Evolutionary conservation across 1,140 invertebrate genomes (phyloP).

Genomic region (Drosophila kepulauana): DNA sequence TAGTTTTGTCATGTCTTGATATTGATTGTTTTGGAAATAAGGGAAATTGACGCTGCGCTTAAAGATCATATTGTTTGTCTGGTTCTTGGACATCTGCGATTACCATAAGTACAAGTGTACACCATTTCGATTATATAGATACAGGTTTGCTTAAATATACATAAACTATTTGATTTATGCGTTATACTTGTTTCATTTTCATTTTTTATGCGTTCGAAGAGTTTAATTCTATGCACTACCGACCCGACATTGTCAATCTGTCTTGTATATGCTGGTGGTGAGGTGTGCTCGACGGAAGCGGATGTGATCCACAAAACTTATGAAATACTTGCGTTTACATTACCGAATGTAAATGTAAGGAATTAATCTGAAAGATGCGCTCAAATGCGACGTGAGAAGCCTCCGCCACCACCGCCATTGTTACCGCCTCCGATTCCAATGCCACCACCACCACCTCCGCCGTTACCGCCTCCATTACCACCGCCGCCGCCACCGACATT

Average conservation of each 20-base stretch:
- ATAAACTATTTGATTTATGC: constrained; percentile 29
- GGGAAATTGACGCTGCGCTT: constrained; percentile 15
- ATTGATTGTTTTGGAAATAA: constrained; percentile 15
- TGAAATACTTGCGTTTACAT: constrained; percentile 74
- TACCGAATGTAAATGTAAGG: constrained; percentile 61
- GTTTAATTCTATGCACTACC: constrained; percentile 28
- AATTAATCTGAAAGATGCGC: constrained; percentile 42
- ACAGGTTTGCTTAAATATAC: constrained; percentile 38
- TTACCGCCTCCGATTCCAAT: constrained; percentile 21
- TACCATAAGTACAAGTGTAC: constrained; percentile 24
- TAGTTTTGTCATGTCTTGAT: constrained; percentile 25
- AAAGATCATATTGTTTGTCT: not conserved
- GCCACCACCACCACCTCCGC: constrained; percentile 26
- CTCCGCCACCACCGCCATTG: constrained; percentile 27
- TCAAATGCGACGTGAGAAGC: constrained; percentile 73
- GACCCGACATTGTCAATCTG: constrained; percentile 22
- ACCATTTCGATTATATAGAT: constrained; percentile 11
- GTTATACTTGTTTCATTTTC: constrained; percentile 7
- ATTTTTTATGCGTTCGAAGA: constrained; percentile 25
- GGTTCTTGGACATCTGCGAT: constrained; percentile 17
- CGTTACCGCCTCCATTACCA: constrained; percentile 26
- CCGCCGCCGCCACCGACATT: constrained; percentile 46
- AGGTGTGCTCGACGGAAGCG: constrained; percentile 42
- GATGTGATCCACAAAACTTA: constrained; percentile 45
- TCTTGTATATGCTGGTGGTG: constrained; percentile 18